Percentiles rank a stretch among this genome's conserved stretches.
These are phyloP conservation scores for Malthinus flaveolus DNA, from an alignment of 2,888 invertebrate genomes.

Conservation along the genomic window DNA sequence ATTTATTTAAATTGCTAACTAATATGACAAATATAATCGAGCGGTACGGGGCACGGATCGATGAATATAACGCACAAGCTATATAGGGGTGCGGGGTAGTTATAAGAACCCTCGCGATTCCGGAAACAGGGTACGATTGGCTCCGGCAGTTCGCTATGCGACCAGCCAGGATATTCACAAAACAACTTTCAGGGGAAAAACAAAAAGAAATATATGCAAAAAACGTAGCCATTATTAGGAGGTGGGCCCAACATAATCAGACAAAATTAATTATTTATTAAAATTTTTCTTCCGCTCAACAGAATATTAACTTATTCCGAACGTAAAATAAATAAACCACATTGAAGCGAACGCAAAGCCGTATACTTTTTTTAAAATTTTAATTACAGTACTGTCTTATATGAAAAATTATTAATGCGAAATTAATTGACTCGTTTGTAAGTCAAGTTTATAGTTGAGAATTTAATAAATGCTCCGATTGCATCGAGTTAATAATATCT, in stretches of 20 bases:
- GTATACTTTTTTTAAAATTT: too few species aligned
- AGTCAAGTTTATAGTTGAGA: too few species aligned
- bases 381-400: too few species aligned
- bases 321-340: too few species aligned
- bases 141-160: slow-evolving; percentile 35
- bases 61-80: slow-evolving; percentile 29
- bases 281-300: too few species aligned
- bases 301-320: too few species aligned
- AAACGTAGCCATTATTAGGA: slow-evolving; percentile 36
- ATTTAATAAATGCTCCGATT: too few species aligned
- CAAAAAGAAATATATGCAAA: slow-evolving; percentile 36
- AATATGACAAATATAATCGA: slow-evolving; percentile 41
- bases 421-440: too few species aligned
- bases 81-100: slow-evolving; percentile 28
- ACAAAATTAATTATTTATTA: slow-evolving; percentile 19
- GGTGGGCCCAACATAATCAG: slow-evolving; percentile 40
- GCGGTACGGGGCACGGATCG: slow-evolving; percentile 38
- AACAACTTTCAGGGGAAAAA: slow-evolving; percentile 37
- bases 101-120: slow-evolving; percentile 33
- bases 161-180: slow-evolving; percentile 36
- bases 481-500: too few species aligned
- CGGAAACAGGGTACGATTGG: slow-evolving; percentile 37
- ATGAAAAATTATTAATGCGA: too few species aligned
- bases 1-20: slow-evolving; percentile 38
- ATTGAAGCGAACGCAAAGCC: too few species aligned